Evolutionary conservation across 2,888 invertebrate species (phyloP), one percentile per base, ranked within the genome.

Genomic region (Nesidiocoris tenuis): DNA sequence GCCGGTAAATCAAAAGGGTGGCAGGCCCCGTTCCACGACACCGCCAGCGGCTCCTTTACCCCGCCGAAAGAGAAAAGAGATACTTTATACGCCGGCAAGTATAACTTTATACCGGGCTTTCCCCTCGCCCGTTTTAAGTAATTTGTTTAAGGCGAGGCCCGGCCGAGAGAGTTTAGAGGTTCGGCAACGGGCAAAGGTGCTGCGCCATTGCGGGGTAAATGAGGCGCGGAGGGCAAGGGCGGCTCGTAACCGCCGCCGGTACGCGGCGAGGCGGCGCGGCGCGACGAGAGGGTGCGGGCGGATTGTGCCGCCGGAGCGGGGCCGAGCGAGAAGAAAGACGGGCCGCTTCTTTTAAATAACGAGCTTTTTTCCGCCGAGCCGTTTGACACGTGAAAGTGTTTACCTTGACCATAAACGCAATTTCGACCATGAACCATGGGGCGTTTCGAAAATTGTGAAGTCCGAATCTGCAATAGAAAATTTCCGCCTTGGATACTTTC

Each of bases 1-100:
- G 39, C 19, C 65, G n/a, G 65, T 65, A 65, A 65, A 65, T 65
- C 65, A 65, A 65, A 39, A n/a, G 19, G n/a, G 65, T 65, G 65
- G 65, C 65, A 65, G 65, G 39, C 39, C 39, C 12, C 39, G 39
- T 39, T 39, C 39, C 39, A 39, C 39, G 39, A 7, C 39, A 39
- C n/a, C n/a, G n/a, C 5, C 39, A 39, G 39, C 39, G 12, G 39
- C 39, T 39, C 39, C 39, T 39, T 39, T 39, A n/a, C n/a, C 39
- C 12, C 12, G 25, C 65, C 22, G 63, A 21, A 9, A 23, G 22
- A 63, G 17, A 39, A 39, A 65, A 39, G 25, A 39, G 65, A 65
- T 65, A 65, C 65, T 65, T 65, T 65, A 65, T 65, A 65, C 39
- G 22, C 39, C n/a, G n/a, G 39, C 17, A 17, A 39, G 39, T 65